Evolutionary conservation across 2,888 invertebrate genomes (phyloP), one percentile per base, ranked within the genome.

Genomic region (Melipona beecheii): DNA sequence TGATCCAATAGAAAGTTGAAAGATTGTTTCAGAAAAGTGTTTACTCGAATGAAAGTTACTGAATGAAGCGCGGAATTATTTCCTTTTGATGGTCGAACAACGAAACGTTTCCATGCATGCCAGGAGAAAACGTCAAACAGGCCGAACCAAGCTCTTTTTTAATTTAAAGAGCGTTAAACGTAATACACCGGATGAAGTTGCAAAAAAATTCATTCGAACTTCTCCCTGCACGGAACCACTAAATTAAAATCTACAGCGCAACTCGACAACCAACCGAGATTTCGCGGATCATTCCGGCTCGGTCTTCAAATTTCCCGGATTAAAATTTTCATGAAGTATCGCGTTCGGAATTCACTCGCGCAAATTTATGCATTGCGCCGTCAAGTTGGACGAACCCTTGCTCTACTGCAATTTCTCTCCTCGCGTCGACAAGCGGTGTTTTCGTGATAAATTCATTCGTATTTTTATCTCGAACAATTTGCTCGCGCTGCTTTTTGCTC

Each of bases 311-410:
- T 17, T 27, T 24, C 19, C 13, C 21, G 50, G 56, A 73, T 62
- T 17, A 62, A 50, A 62, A 73, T 62, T 27, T 62, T 31, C 73
- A 31, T 9, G 15, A 62, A 9, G 62, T 27, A 31, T 50, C 72
- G 72, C 60, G 27, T 31, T 73, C n/a, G n/a, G n/a, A 50, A 73
- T 73, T 73, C 49, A 15, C 27, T 19, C n/a, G 2, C 60, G 62
- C 0, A 62, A 73, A 73, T 73, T 62, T 62, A 73, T 73, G 72
- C 73, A 50, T 73, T 62, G 52, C 50, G 52, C n/a, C 72, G 9
- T 0, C 17, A 31, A n/a, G 21, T 24, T n/a, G 19, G 58, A 19
- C 15, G 17, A 27, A 50, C 49, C 56, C 4, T 27, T 27, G 21
- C 21, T 21, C 24, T 5, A 31, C 31, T 17, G 24, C 21, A 62